Conservation (phyloP, 2,113 vertebrate genomes). For the Eulemur rufifrons region DNA sequence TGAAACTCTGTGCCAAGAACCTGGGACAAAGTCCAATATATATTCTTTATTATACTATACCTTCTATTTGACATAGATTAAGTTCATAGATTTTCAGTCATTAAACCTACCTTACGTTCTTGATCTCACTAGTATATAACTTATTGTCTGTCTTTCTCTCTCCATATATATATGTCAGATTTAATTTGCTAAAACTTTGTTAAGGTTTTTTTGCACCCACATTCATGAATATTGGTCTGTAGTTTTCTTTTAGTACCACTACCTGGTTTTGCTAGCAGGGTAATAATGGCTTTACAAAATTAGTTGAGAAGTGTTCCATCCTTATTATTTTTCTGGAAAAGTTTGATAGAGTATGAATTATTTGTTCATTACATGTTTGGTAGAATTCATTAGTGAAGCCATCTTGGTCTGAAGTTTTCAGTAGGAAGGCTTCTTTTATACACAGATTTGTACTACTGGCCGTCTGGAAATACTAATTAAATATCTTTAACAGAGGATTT, state of each 20-base stretch:
- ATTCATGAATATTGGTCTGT: not conserved
- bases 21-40: not conserved
- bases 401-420: not conserved
- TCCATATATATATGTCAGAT: not conserved
- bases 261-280: not conserved
- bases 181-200: constrained; percentile 14
- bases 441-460: not conserved
- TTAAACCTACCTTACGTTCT: not conserved
- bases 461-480: not conserved
- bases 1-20: not conserved
- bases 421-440: not conserved
- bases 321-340: not conserved
- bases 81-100: not conserved
- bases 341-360: not conserved
- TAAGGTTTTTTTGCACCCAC: not conserved
- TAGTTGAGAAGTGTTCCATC: not conserved
- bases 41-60: not conserved
- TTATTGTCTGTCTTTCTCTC: not conserved
- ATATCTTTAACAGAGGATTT: not conserved
- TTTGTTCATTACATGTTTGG: not conserved
- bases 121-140: not conserved
- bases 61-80: not conserved
- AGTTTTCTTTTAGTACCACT: not conserved
- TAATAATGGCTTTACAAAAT: not conserved
- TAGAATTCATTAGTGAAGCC: not conserved